Conservation (phyloP, 2,113 vertebrate genomes). For the Tapirus terrestris region DNA sequence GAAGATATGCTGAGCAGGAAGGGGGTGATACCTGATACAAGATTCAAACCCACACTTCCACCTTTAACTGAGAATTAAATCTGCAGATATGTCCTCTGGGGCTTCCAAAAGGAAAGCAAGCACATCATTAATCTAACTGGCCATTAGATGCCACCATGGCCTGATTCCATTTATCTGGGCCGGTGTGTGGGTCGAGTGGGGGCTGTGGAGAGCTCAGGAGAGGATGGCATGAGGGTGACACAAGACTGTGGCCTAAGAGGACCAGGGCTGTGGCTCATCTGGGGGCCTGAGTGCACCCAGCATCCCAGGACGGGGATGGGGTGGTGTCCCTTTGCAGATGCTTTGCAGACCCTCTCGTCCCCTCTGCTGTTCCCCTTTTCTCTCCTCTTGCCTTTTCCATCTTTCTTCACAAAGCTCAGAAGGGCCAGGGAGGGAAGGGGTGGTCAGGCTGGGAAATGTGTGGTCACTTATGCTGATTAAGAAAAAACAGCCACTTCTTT, state of each 20-base stretch:
- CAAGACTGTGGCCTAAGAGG: not conserved
- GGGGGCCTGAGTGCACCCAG: not conserved
- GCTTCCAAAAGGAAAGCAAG: constrained; percentile 65
- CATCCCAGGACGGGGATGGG: rapidly evolving
- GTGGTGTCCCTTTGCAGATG: no score
- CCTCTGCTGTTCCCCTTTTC: no score
- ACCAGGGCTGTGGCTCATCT: no score
- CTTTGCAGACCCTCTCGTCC: no score
- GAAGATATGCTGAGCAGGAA: constrained; percentile 83
- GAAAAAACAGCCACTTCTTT: not conserved
- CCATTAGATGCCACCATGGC: constrained; percentile 79
- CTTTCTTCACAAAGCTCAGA: not conserved
- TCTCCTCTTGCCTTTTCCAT: not conserved
- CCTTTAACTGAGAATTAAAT: constrained; percentile 84
- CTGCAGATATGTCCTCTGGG: constrained; percentile 75
- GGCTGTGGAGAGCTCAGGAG: no score
- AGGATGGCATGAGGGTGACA: not conserved
- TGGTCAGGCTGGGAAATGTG: not conserved
- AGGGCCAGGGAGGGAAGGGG: not conserved
- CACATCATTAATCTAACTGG: constrained; percentile 79
- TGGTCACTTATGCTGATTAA: not conserved
- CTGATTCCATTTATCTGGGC: constrained; percentile 64
- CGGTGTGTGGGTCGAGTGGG: not conserved
- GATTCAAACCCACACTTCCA: constrained; percentile 74
- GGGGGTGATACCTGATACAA: constrained; percentile 72